Conservation (phyloP, 2,888 invertebrate species). For the Microctonus aethiopoides region DNA sequence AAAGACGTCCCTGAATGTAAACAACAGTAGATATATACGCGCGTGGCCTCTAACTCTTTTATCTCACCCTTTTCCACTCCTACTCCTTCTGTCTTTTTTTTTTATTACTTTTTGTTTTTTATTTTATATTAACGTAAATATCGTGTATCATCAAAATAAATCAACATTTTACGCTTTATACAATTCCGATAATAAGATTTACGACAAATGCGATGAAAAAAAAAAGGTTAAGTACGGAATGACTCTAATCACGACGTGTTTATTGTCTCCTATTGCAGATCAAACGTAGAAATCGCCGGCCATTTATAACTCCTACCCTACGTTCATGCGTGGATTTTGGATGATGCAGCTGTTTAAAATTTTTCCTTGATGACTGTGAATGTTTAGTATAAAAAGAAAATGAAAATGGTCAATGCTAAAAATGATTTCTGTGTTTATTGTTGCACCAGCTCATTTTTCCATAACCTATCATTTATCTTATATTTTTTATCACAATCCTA, state of each 20-base stretch:
- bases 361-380: conserved; percentile 61
- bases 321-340: conserved; percentile 19
- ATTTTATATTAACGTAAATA: background rate
- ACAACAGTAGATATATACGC: conserved; percentile 72
- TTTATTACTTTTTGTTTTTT: background rate
- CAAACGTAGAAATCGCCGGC: conserved; percentile 48
- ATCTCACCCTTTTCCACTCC: background rate
- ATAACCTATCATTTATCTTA: background rate
- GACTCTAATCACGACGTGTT: conserved; percentile 36
- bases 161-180: background rate
- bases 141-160: background rate
- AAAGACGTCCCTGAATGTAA: too few species aligned
- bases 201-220: conserved; percentile 12
- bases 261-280: conserved; percentile 63
- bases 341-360: conserved; percentile 31
- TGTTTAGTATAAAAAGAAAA: conserved; percentile 59
- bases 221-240: conserved; percentile 26
- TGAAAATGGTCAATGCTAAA: background rate
- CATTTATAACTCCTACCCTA: conserved; percentile 12
- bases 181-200: background rate
- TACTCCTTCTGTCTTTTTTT: background rate
- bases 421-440: background rate
- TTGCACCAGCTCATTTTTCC: background rate
- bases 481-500: background rate
- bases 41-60: background rate